Percentiles rank a stretch among this genome's conserved stretches.
phyloP scores from a whole-genome alignment of 2,888 invertebrate genomes.

The Heliconius ethilla region DNA sequence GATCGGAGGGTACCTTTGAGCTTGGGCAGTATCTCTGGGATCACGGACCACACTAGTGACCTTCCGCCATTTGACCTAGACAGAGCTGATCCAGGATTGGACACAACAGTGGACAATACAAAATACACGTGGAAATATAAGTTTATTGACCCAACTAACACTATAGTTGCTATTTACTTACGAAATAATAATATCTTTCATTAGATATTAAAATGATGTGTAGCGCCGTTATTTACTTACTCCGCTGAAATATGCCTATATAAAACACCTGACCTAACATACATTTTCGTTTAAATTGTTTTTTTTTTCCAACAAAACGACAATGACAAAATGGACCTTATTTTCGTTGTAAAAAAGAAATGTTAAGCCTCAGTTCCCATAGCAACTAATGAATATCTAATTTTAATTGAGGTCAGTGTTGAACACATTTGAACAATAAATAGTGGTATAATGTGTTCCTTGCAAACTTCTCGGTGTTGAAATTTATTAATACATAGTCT shows the following conservation, averaged over 20 bases:
- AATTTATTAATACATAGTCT: not conserved
- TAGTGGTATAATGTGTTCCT: constrained; percentile 18
- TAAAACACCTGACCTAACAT: constrained; percentile 32
- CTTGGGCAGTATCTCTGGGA: too few relatives aligned
- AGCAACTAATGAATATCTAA: constrained; percentile 33
- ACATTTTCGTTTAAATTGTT: not conserved
- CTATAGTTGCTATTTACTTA: not conserved
- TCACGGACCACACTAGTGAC: too few relatives aligned
- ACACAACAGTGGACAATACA: too few relatives aligned
- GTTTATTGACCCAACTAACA: not conserved
- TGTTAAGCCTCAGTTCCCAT: constrained; percentile 23
- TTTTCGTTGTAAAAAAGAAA: not conserved
- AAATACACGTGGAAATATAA: not conserved
- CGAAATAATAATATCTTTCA: not conserved
- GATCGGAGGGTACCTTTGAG: too few relatives aligned
- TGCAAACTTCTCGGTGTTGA: constrained; percentile 15
- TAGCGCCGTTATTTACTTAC: constrained; percentile 15
- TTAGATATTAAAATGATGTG: constrained; percentile 10
- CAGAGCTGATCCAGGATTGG: too few relatives aligned
- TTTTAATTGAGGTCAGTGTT: constrained; percentile 35
- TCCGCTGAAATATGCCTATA: constrained; percentile 21
- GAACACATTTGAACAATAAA: constrained; percentile 29
- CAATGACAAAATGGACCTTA: constrained; percentile 7
- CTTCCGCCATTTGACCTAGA: too few relatives aligned
- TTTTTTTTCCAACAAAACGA: not conserved